A percentile compares a stretch with the other conserved stretches of the same genome.
Evolutionary conservation across 1,140 invertebrate species (phyloP).

Genomic region (Sycophaga agraensis): DNA sequence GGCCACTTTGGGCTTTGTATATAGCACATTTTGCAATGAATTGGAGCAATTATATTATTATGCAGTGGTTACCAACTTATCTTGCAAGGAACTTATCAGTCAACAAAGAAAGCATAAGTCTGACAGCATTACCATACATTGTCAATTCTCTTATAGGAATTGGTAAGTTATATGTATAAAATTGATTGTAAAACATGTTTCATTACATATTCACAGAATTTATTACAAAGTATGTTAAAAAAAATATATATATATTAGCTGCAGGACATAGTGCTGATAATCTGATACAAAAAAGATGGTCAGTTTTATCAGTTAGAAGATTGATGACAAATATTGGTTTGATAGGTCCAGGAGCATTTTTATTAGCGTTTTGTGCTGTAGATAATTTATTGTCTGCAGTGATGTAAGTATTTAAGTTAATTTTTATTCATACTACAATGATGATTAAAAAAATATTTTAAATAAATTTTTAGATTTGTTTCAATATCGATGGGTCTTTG

Average conservation of each 20-base stretch:
- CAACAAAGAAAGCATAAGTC: constrained; percentile 72
- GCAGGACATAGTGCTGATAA: constrained; percentile 76
- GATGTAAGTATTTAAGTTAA: constrained; percentile 59
- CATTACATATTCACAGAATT: too few relatives aligned
- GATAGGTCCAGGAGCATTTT: constrained; percentile 73
- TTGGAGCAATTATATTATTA: constrained; percentile 82
- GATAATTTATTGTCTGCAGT: constrained; percentile 72
- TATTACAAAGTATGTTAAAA: background rate
- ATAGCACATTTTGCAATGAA: constrained; percentile 83
- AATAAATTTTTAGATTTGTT: constrained; percentile 62
- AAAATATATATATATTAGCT: constrained; percentile 50
- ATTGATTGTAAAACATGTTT: constrained; percentile 2
- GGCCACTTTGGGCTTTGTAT: constrained; percentile 78
- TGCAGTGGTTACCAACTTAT: constrained; percentile 83
- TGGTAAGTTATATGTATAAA: constrained; percentile 56
- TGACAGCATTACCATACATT: constrained; percentile 77
- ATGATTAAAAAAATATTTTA: background rate
- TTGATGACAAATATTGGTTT: constrained; percentile 77
- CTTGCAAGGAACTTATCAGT: constrained; percentile 68
- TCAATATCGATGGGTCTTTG: constrained; percentile 78
- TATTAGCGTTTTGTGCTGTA: constrained; percentile 74
- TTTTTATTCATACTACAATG: background rate
- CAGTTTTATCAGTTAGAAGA: constrained; percentile 71
- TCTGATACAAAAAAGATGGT: constrained; percentile 69
- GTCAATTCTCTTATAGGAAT: constrained; percentile 76